Percentiles rank a stretch among this genome's conserved stretches.
These are phyloP conservation scores for Poecilus cupreus DNA, from an alignment of 2,888 invertebrate species.

Conservation along the genomic window DNA sequence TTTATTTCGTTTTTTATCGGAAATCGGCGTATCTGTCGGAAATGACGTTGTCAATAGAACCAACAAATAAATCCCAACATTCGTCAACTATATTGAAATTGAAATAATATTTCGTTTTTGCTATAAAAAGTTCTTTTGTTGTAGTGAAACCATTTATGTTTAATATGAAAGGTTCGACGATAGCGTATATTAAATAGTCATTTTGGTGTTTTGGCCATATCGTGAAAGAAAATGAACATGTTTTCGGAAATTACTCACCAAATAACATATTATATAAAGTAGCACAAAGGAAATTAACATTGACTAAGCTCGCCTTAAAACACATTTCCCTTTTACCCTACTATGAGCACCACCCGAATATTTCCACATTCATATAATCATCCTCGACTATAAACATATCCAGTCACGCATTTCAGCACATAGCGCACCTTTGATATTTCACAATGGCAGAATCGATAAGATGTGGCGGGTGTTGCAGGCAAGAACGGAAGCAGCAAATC, in stretches of 20 bases:
- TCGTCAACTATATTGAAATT: conserved; percentile 21
- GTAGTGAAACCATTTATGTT: neutral
- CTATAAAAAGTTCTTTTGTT: conserved; percentile 1
- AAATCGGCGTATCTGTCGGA: conserved; percentile 29
- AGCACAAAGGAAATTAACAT: conserved; percentile 21
- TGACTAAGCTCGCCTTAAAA: neutral
- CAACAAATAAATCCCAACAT: conserved; percentile 31
- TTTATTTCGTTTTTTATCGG: conserved; percentile 31
- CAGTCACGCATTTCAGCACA: conserved; percentile 19
- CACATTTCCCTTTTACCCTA: neutral
- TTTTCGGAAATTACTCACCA: conserved; percentile 1
- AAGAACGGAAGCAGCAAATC: conserved; percentile 79
- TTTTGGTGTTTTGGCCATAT: no score
- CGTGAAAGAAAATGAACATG: conserved; percentile 20
- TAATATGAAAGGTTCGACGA: neutral
- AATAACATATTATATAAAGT: neutral
- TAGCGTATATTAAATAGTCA: conserved; percentile 17
- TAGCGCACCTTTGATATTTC: conserved; percentile 29
- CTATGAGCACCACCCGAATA: neutral
- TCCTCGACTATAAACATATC: neutral
- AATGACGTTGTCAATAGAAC: conserved; percentile 14
- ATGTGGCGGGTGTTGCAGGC: conserved; percentile 67
- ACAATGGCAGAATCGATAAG: conserved; percentile 8
- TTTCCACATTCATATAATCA: conserved; percentile 23
- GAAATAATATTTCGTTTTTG: conserved; percentile 14